These are phyloP conservation scores for Diadophis punctatus DNA, from an alignment of 2,113 vertebrate genomes.

Conservation along the genomic window DNA sequence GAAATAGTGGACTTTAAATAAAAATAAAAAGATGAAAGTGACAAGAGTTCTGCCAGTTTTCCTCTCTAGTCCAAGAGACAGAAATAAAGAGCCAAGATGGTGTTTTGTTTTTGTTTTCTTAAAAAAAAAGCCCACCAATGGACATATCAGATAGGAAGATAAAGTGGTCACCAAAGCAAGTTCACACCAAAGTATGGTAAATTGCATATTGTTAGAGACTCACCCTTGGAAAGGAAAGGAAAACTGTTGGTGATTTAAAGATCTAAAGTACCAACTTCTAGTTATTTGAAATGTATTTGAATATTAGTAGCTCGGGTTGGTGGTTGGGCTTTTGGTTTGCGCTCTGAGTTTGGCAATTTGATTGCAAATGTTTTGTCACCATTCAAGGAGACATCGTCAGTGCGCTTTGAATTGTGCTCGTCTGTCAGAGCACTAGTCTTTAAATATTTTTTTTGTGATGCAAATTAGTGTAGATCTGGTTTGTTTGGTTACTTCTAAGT, in stretches of 20 bases:
- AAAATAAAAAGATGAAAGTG: not conserved
- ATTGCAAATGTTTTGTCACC: no score
- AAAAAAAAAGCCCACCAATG: not conserved
- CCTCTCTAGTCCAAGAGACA: not conserved
- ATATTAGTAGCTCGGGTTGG: no score
- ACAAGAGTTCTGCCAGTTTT: not conserved
- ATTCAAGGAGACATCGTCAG: no score
- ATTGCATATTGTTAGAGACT: not conserved
- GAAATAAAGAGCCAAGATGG: not conserved
- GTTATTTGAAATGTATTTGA: not conserved
- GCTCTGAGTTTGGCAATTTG: no score
- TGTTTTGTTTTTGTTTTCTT: not conserved
- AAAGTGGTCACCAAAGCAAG: not conserved
- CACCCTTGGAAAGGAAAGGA: not conserved
- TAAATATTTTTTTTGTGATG: no score
- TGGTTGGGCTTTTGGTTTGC: no score
- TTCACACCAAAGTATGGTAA: not conserved
- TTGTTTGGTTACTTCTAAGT: no score
- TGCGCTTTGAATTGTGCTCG: no score
- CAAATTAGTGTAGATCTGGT: no score
- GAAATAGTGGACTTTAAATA: not conserved
- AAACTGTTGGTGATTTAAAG: not conserved
- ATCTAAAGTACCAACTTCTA: not conserved
- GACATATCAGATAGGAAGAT: not conserved
- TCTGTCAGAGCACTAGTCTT: no score